These are phyloP conservation scores for Zoanthus sansibaricus DNA, from an alignment of 92 coral and sea anemone species.

Conservation along the genomic window DNA sequence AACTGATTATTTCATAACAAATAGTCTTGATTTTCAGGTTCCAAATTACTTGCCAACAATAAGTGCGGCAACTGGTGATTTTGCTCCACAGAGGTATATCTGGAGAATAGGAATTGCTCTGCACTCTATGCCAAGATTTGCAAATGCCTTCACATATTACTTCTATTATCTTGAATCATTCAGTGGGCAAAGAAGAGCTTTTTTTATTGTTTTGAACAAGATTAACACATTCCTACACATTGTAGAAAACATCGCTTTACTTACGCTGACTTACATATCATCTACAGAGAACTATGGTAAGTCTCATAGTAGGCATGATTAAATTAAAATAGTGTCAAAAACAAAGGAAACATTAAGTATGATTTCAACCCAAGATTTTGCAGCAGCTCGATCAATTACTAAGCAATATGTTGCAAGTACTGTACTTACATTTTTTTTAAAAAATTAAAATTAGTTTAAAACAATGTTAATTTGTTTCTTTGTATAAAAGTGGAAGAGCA, in stretches of 20 bases:
- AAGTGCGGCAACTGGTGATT: conserved; percentile 70
- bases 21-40: conserved; percentile 49
- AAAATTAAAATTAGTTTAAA: too few species aligned
- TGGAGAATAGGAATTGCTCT: conserved; percentile 87
- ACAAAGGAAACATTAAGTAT: too few species aligned
- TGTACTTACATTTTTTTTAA: too few species aligned
- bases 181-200: conserved; percentile 44
- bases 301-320: background rate
- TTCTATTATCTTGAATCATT: conserved; percentile 62
- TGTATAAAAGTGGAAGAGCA: too few species aligned
- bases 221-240: conserved; percentile 61
- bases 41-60: conserved; percentile 68
- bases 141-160: conserved; percentile 55
- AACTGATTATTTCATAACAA: too few species aligned
- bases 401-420: too few species aligned
- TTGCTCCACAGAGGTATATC: conserved; percentile 66
- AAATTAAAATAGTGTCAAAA: too few species aligned
- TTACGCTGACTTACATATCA: conserved; percentile 83
- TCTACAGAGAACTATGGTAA: conserved; percentile 93
- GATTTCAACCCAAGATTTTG: too few species aligned
- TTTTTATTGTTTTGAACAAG: conserved; percentile 69
- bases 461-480: too few species aligned
- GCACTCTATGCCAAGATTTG: conserved; percentile 80
- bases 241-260: conserved; percentile 84
- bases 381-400: too few species aligned